Percentiles rank a stretch among this genome's conserved stretches.
phyloP scores from a whole-genome alignment of 2,113 vertebrate species.

The Macroglossus sobrinus region DNA sequence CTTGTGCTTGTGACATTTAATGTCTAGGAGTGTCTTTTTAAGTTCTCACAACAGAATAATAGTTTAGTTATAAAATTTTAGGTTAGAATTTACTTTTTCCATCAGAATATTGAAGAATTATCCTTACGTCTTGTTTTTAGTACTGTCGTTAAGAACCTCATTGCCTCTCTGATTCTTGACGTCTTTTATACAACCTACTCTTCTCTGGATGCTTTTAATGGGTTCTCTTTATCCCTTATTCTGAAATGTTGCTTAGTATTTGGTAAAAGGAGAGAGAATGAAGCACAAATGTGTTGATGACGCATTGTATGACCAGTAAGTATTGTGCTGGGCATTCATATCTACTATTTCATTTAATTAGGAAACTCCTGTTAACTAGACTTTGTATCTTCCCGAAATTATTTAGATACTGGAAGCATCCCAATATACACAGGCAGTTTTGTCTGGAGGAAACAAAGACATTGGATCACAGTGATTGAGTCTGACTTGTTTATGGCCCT shows the following conservation, averaged over 20 bases:
- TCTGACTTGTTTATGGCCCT: neutral
- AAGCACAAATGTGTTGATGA: neutral
- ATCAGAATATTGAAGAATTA: neutral
- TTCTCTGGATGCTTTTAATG: neutral
- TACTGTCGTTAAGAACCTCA: neutral
- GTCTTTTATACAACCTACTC: neutral
- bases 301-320: neutral
- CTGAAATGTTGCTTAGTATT: slow-evolving; percentile 38
- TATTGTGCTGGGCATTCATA: neutral
- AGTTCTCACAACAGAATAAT: neutral
- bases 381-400: neutral
- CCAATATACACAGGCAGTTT: neutral
- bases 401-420: neutral
- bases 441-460: neutral
- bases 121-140: slow-evolving; percentile 26
- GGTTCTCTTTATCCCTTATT: neutral
- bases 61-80: slow-evolving; percentile 4
- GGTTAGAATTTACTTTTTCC: slow-evolving; percentile 23
- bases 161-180: neutral
- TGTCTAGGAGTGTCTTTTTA: neutral
- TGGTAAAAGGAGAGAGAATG: neutral
- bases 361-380: neutral
- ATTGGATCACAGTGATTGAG: neutral
- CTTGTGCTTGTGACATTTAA: neutral
- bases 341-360: neutral